These are phyloP conservation scores for Larimichthys crocea DNA, from an alignment of 2,113 vertebrate species.

Conservation along the genomic window DNA sequence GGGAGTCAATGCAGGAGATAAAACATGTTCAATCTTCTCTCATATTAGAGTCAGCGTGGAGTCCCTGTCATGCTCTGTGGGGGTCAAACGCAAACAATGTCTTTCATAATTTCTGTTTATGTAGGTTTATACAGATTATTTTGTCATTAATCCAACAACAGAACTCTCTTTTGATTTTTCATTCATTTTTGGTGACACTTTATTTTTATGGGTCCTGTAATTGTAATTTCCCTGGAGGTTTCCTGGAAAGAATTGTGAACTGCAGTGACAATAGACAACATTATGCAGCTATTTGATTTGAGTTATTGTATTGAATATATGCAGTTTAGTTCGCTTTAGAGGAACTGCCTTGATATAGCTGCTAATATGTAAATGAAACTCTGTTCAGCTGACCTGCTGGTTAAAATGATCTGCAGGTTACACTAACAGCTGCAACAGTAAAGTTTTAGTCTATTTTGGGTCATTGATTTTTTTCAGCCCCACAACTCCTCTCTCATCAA, in stretches of 20 bases:
- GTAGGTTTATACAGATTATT: not conserved
- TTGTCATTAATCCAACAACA: not conserved
- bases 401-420: too few species aligned
- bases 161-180: not conserved
- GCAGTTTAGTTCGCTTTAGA: not conserved
- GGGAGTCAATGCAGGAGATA: not conserved
- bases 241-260: not conserved
- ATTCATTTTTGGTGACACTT: not conserved
- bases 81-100: not conserved
- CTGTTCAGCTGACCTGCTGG: too few species aligned
- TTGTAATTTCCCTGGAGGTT: not conserved
- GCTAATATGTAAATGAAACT: not conserved
- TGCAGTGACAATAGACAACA: not conserved
- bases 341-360: not conserved
- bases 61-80: slow-evolving; percentile 1
- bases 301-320: too few species aligned
- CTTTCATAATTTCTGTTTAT: not conserved
- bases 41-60: not conserved
- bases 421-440: too few species aligned
- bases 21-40: not conserved
- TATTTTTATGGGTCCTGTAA: not conserved
- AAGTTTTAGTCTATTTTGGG: too few species aligned
- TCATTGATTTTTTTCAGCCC: too few species aligned
- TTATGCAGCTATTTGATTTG: too few species aligned
- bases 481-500: too few species aligned